Evolutionary conservation across 2,797 vertebrate species (phyloP), one percentile per base, ranked within the genome.

Genomic region (Acrocephalus scirpaceus): DNA sequence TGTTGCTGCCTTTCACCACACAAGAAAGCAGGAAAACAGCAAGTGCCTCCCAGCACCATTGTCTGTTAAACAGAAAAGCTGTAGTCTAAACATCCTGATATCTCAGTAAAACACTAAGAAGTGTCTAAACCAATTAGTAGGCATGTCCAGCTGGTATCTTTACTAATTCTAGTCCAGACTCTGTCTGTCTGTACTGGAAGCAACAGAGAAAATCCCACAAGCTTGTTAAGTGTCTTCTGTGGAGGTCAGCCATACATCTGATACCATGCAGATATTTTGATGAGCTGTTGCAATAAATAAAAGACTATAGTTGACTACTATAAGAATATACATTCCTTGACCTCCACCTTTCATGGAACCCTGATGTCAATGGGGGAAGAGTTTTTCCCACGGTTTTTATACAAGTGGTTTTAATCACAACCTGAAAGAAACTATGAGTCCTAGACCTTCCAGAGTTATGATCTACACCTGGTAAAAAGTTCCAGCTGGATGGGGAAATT

Each of bases 61-160:
- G 47, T 60, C 30, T 73, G 36, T 51, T 79, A 58, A 92, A 76
- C 9, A 81, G 64, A 84, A 95, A 82, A 90, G 13, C 65, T 76
- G n/a, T 27, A 47, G 8, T 74, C 71, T 89, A 53, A 93, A 79
- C 29, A 56, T 57, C 51, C 67, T 76, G 44, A 62, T 78, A 44
- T n/a, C 62, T 89, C 80, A 70, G 44, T 32, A 50, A 93, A 74
- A 87, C 44, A 53, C 22, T 84, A 84, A 86, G 44, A 81, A 17
- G 14, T 2, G 6, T 60, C 72, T 96, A 86, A 96, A 96, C 72
- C 85, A 90, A 88, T 91, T 90, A 96, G 45, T 42, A 82, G 67
- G 70, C 88, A 64, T 17, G 26, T 92, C 84, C 89, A 95, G 74
- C 60, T 89, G 89, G 45, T 91, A 67, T 2, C 32, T 93, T 88